Conservation (phyloP, 2,113 vertebrate species). For the Podarcis raffonei region DNA sequence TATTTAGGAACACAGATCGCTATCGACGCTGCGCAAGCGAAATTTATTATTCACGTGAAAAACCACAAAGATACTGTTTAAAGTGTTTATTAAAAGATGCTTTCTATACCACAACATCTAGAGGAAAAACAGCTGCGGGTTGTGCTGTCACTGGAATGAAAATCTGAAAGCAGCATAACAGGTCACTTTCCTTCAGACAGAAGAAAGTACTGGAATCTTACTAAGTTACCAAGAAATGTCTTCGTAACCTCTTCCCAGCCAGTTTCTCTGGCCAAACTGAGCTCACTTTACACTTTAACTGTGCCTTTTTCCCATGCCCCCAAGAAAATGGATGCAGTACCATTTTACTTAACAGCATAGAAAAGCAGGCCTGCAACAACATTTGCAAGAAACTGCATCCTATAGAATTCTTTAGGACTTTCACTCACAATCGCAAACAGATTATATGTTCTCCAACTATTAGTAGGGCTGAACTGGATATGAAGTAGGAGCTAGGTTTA, state of each 20-base stretch:
- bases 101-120: slow-evolving; percentile 49
- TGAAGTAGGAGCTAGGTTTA: not conserved
- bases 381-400: not conserved
- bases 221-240: not conserved
- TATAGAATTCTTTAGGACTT: not conserved
- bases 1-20: slow-evolving; percentile 73
- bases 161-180: slow-evolving; percentile 1
- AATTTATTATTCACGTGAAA: slow-evolving; percentile 65
- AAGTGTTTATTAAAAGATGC: slow-evolving; percentile 66
- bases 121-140: slow-evolving; percentile 48
- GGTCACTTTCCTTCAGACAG: not conserved
- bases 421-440: not conserved
- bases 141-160: slow-evolving; percentile 21
- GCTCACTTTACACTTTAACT: not conserved
- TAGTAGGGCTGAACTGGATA: not conserved
- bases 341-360: not conserved
- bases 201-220: not conserved
- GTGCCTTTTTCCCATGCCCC: not conserved
- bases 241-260: not conserved
- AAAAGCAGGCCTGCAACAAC: not conserved
- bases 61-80: slow-evolving; percentile 59
- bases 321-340: not conserved
- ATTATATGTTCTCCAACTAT: not conserved
- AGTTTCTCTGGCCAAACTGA: not conserved
- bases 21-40: slow-evolving; percentile 65